Percentiles rank a stretch among this genome's conserved stretches.
These are phyloP conservation scores for Stomatorhinus ivindoensis DNA, from an alignment of 2,113 vertebrate genomes.

Conservation along the genomic window DNA sequence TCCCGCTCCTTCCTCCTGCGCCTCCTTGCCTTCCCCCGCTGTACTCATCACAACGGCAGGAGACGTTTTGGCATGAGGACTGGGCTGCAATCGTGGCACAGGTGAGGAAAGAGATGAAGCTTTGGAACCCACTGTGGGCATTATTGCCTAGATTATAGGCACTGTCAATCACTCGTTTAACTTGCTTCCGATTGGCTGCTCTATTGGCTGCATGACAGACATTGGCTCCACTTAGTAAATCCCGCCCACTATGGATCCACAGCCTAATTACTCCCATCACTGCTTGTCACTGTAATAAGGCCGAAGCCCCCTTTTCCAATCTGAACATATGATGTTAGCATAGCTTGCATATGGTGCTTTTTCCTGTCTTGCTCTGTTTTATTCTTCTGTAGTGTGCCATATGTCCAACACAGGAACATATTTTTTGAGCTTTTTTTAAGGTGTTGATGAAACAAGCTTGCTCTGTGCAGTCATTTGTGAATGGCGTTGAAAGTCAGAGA, in stretches of 20 bases:
- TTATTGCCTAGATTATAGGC: background rate
- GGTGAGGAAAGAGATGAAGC: background rate
- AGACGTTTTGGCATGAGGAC: background rate
- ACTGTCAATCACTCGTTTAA: background rate
- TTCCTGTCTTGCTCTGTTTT: background rate
- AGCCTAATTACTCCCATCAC: background rate
- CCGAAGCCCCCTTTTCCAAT: background rate
- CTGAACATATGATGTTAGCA: background rate
- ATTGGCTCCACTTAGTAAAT: background rate
- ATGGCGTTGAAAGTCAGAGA: background rate
- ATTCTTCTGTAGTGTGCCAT: background rate
- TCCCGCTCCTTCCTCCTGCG: background rate
- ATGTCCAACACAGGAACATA: background rate
- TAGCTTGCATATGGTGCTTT: background rate
- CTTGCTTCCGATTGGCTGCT: background rate
- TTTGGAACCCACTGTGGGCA: background rate
- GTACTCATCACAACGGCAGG: background rate
- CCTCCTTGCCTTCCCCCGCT: background rate
- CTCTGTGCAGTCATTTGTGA: background rate
- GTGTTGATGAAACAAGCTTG: background rate
- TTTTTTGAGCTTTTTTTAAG: constrained; percentile 1
- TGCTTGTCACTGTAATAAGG: background rate
- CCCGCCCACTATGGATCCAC: background rate
- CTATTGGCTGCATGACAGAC: background rate
- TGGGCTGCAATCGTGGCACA: background rate